Evolutionary conservation across 2,797 vertebrate species (phyloP), one percentile per base, ranked within the genome.

Genomic region (Malurus splendens): DNA sequence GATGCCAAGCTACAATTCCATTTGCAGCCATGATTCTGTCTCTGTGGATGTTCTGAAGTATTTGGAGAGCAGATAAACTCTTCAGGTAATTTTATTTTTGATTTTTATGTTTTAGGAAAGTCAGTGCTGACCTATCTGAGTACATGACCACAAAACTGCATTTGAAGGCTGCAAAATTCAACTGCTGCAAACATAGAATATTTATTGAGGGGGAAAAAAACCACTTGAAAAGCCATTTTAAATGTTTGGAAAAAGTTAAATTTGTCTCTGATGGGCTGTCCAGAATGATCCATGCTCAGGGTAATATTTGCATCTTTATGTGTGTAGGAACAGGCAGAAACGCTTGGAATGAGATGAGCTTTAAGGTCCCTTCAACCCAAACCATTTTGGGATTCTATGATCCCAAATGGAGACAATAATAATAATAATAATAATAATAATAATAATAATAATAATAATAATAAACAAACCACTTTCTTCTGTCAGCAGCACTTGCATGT

Each of bases 401-500:
- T 36, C 28, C 85, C 39, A 80, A 82, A 91, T 44, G 38, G 38
- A 87, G 72, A 82, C 75, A 45, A 55, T 81, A 64, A 78, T 72
- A 66, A 30, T 14, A 9, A 16, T 23, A 90, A 83, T 67, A 67
- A 32, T 27, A 17, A 23, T 38, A 90, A 90, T 82, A 71, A 48
- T 48, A 16, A 30, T 42, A 90, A 89, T 59, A 59, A 79, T 82
- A 54, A 42, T 66, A 74, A 73, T 61, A 68, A 14, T 14, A n/a
- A 14, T n/a, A 79, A 89, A 20, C 32, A 92, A 86, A 65, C 28
- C 47, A 57, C 36, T 72, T 79, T 74, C 55, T 80, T 83, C 62
- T 92, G 89, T 87, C 94, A 95, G 90, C 74, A 82, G 3, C 86
- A 68, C 81, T 94, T 93, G 19, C 10, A 17, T 90, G 38, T 44